Conservation (phyloP, 2,797 vertebrate genomes). For the Selene dorsalis region DNA sequence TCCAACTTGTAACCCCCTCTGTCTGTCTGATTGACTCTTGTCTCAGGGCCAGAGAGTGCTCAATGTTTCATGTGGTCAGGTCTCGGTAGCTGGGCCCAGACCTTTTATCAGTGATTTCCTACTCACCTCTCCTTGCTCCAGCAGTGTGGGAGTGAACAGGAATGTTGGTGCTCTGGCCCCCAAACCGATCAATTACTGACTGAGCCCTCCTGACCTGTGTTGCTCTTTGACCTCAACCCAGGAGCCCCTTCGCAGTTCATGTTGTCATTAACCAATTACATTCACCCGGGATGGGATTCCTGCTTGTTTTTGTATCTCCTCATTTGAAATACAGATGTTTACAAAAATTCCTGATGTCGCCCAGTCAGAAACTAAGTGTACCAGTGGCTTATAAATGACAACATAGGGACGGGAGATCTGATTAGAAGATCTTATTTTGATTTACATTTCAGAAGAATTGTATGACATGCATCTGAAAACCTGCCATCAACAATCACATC, state of each 20-base stretch:
- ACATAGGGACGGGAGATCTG: no score
- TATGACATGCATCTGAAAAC: no score
- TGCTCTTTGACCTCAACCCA: slow-evolving; percentile 38
- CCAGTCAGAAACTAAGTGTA: not conserved
- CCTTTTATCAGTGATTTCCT: slow-evolving; percentile 61
- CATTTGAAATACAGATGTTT: not conserved
- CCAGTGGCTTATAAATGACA: not conserved
- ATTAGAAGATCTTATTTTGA: no score
- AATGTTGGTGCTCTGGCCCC: slow-evolving; percentile 57
- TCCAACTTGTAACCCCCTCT: not conserved
- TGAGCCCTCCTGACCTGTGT: slow-evolving; percentile 36
- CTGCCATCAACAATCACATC: no score
- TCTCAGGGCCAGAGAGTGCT: not conserved
- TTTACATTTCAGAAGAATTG: no score
- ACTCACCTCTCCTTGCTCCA: slow-evolving; percentile 36
- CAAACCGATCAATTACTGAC: slow-evolving; percentile 64
- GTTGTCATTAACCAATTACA: slow-evolving; percentile 27
- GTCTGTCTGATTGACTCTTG: slow-evolving; percentile 19
- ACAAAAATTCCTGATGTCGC: not conserved
- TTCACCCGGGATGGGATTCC: not conserved
- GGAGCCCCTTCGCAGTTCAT: slow-evolving; percentile 36
- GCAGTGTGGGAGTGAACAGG: slow-evolving; percentile 43
- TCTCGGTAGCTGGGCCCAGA: slow-evolving; percentile 54
- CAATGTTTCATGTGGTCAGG: slow-evolving; percentile 47
- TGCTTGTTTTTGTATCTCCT: not conserved